phyloP scores from a whole-genome alignment of 2,113 vertebrate species.

The Tapirus terrestris region DNA sequence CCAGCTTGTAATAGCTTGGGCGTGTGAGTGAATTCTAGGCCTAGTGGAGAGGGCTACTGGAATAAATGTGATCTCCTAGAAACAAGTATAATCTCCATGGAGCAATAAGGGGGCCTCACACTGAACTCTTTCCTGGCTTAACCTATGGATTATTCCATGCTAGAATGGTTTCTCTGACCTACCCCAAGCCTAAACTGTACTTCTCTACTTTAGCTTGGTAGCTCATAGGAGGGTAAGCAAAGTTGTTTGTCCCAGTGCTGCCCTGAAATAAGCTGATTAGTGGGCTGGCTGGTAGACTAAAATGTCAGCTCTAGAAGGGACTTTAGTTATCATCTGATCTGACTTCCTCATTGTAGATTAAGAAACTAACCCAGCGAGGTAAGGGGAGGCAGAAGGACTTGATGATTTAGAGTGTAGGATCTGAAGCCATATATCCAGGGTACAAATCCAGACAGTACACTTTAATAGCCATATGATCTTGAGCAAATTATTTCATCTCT shows the following conservation, averaged over 20 bases:
- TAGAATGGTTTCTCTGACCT: background rate
- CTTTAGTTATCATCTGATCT: background rate
- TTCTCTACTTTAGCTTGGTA: background rate
- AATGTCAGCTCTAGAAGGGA: background rate
- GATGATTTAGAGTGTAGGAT: background rate
- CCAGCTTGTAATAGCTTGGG: background rate
- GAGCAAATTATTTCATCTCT: background rate
- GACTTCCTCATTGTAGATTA: background rate
- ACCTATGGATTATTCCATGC: background rate
- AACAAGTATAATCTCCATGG: background rate
- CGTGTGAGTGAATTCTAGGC: background rate
- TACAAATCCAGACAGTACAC: background rate
- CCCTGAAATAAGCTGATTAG: slow-evolving; percentile 27
- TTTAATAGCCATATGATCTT: background rate
- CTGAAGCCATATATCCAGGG: background rate
- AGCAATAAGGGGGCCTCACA: background rate
- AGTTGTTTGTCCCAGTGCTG: background rate
- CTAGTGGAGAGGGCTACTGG: background rate
- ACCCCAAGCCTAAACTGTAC: background rate
- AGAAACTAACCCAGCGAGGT: background rate
- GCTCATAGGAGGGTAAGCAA: background rate
- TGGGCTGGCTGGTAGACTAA: background rate
- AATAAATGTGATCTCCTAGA: background rate
- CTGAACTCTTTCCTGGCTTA: background rate
- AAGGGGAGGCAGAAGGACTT: background rate